Percentiles rank a stretch among this genome's conserved stretches.
Conservation (phyloP, 1,140 invertebrate genomes). For the Drosophila carrolli region DNA sequence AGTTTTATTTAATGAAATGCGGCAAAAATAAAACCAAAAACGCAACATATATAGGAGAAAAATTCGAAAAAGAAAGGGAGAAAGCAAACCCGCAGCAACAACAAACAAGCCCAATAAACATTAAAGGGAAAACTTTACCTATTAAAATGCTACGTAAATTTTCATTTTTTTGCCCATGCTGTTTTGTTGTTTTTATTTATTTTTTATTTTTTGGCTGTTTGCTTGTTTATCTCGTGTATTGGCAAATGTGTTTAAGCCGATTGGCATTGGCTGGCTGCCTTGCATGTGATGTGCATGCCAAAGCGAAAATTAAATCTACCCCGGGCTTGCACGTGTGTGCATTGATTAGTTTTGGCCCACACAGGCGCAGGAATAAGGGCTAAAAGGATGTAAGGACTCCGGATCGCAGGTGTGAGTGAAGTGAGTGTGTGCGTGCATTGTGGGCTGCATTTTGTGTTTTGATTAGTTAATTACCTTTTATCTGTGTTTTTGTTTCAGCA, state of each 20-base stretch:
- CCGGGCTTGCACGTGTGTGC: conserved; percentile 40
- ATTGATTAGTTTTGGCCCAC: conserved; percentile 69
- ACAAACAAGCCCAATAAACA: conserved; percentile 78
- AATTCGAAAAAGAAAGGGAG: conserved; percentile 30
- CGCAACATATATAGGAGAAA: conserved; percentile 14
- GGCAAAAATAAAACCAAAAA: conserved; percentile 66
- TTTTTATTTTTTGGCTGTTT: conserved; percentile 15
- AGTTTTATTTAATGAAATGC: conserved; percentile 81
- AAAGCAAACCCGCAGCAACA: conserved; percentile 43
- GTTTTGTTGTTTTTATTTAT: conserved; percentile 16
- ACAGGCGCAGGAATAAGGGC: conserved; percentile 2
- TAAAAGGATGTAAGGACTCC: conserved; percentile 17
- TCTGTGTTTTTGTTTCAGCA: conserved; percentile 66
- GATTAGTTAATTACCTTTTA: conserved; percentile 80
- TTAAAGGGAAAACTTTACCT: conserved; percentile 80
- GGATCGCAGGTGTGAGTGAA: background rate
- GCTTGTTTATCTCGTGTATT: conserved; percentile 47
- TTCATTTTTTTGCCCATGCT: conserved; percentile 57
- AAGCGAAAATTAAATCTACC: conserved; percentile 49
- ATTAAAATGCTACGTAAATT: conserved; percentile 82
- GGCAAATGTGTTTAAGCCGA: conserved; percentile 65
- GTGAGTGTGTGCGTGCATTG: conserved; percentile 7
- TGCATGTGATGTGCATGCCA: conserved; percentile 34
- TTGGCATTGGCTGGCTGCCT: conserved; percentile 54
- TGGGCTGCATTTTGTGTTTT: conserved; percentile 60